Conservation (phyloP, 1,140 invertebrate species). For the Drosophila sp. region DNA sequence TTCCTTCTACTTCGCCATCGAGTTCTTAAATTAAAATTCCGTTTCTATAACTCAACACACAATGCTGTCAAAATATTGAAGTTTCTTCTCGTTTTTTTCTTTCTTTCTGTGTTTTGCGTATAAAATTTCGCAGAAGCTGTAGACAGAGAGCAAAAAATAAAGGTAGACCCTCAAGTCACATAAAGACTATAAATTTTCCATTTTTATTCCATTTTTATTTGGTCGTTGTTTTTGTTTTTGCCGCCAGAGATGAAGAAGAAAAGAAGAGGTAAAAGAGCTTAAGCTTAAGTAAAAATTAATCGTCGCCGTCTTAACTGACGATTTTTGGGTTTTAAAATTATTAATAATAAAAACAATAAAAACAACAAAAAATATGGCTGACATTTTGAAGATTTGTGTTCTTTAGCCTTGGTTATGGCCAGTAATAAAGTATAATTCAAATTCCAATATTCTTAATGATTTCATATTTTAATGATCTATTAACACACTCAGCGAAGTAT, state of each 20-base stretch:
- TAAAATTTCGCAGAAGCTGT: slow-evolving; percentile 62
- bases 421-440: not conserved
- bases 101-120: slow-evolving; percentile 8
- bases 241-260: slow-evolving; percentile 37
- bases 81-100: slow-evolving; percentile 41
- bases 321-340: slow-evolving; percentile 47
- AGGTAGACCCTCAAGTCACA: slow-evolving; percentile 36
- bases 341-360: slow-evolving; percentile 50
- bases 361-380: slow-evolving; percentile 36
- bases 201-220: slow-evolving; percentile 59
- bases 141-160: slow-evolving; percentile 25
- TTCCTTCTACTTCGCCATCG: not conserved
- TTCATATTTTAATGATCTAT: not conserved
- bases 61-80: slow-evolving; percentile 82
- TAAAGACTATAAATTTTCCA: slow-evolving; percentile 74
- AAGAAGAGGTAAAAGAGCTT: slow-evolving; percentile 34
- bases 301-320: slow-evolving; percentile 66
- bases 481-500: not conserved
- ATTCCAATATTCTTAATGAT: slow-evolving; percentile 1
- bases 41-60: slow-evolving; percentile 76
- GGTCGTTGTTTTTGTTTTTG: slow-evolving; percentile 27
- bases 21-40: slow-evolving; percentile 65
- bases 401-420: not conserved
- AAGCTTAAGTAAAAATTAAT: slow-evolving; percentile 73
- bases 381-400: slow-evolving; percentile 51